Conservation (phyloP, 1,140 invertebrate species). For the Eurosta solidaginis region DNA sequence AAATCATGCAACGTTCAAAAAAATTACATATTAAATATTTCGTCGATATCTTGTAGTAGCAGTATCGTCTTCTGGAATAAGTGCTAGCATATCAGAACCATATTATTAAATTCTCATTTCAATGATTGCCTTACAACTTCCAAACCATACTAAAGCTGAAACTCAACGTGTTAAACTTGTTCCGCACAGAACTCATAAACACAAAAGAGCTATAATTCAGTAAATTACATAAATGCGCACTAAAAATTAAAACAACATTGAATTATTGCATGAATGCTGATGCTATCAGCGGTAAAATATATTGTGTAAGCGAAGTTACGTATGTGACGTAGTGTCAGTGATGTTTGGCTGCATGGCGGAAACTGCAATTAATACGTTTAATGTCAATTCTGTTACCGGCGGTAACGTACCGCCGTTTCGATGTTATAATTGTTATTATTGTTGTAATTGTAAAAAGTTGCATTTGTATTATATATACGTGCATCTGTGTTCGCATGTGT, state of each 20-base stretch:
- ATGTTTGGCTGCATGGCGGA: background rate
- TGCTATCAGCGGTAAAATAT: background rate
- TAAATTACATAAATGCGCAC: background rate
- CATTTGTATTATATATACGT: background rate
- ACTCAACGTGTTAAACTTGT: too few relatives aligned
- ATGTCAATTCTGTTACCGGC: background rate
- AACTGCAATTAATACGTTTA: constrained; percentile 23
- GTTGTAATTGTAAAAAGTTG: too few relatives aligned
- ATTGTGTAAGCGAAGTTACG: background rate
- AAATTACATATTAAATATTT: too few relatives aligned
- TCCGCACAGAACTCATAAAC: too few relatives aligned
- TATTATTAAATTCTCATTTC: too few relatives aligned
- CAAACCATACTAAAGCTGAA: too few relatives aligned
- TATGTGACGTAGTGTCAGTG: background rate
- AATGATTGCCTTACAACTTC: too few relatives aligned
- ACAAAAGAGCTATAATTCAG: background rate
- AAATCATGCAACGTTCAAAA: too few relatives aligned
- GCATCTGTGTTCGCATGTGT: background rate
- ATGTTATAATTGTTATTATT: background rate
- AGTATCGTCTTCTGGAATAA: too few relatives aligned
- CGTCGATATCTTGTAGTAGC: too few relatives aligned
- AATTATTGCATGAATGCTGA: background rate
- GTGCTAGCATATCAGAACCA: too few relatives aligned
- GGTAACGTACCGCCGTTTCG: background rate
- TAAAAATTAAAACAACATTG: background rate